A percentile compares a stretch with the other conserved stretches of the same genome.
Evolutionary conservation across 2,888 invertebrate species (phyloP).

Genomic region (Colostygia pectinataria): DNA sequence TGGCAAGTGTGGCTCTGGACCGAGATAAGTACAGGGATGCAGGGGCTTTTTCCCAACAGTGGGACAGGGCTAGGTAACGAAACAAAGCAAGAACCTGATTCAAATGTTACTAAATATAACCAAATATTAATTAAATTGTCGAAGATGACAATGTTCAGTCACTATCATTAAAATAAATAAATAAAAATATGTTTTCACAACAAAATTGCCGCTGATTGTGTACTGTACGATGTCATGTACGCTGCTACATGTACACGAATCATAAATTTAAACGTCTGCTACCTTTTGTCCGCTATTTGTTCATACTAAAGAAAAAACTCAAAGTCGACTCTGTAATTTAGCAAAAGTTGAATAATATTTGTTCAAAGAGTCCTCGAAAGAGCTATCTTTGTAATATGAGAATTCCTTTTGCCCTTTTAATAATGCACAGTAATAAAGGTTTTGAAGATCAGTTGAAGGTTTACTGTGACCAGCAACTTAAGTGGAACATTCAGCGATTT

Average conservation of each 20-base stretch:
- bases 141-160: too few species aligned
- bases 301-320: constrained; percentile 30
- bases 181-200: too few species aligned
- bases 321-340: constrained; percentile 32
- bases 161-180: too few species aligned
- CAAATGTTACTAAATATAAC: too few species aligned
- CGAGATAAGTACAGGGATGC: too few species aligned
- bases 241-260: neutral
- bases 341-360: constrained; percentile 35
- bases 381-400: constrained; percentile 37
- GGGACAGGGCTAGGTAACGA: too few species aligned
- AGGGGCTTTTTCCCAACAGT: too few species aligned
- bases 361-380: constrained; percentile 31
- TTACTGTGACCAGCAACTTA: neutral
- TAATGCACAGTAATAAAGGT: constrained; percentile 35
- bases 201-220: too few species aligned
- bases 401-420: constrained; percentile 32
- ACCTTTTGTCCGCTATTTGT: constrained; percentile 9
- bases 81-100: too few species aligned
- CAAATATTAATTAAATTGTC: too few species aligned
- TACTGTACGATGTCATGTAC: too few species aligned
- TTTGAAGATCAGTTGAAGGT: constrained; percentile 29
- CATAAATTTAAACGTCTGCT: neutral
- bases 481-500: neutral
- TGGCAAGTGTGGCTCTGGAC: too few species aligned